These are phyloP conservation scores for Atethmia centrago DNA, from an alignment of 2,888 invertebrate genomes.

Conservation along the genomic window DNA sequence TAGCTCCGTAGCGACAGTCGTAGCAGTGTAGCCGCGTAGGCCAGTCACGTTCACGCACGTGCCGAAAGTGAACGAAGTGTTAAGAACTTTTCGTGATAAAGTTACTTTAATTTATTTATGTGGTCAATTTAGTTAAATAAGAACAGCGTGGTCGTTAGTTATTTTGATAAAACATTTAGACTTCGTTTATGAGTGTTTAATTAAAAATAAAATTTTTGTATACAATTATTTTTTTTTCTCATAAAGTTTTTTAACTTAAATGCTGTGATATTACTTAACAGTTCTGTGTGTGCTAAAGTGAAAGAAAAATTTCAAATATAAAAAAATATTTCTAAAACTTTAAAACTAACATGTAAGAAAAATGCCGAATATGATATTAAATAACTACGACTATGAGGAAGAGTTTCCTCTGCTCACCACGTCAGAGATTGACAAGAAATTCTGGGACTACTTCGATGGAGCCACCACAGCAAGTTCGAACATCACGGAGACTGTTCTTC, in stretches of 20 bases:
- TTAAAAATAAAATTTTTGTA: background rate
- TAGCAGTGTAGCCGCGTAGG: conserved; percentile 54
- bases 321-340: background rate
- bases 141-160: background rate
- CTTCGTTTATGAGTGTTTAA: background rate
- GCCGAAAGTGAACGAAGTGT: conserved; percentile 35
- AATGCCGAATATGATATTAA: conserved; percentile 65
- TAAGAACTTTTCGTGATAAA: conserved; percentile 20
- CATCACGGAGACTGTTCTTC: conserved; percentile 61
- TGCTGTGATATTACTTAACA: too few species aligned
- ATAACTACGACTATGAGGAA: conserved; percentile 64
- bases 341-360: conserved; percentile 42
- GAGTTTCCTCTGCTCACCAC: conserved; percentile 60
- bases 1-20: conserved; percentile 63
- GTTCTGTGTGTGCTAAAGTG: background rate
- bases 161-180: background rate
- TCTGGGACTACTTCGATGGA: conserved; percentile 84
- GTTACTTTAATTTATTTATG: background rate
- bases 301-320: rapidly evolving
- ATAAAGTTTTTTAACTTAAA: background rate
- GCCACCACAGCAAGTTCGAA: conserved; percentile 62
- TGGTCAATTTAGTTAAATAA: background rate
- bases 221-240: background rate
- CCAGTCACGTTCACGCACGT: conserved; percentile 32
- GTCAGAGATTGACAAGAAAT: conserved; percentile 74